These are phyloP conservation scores for Rhabdophis nuchalis DNA, from an alignment of 2,797 vertebrate genomes.

Conservation along the genomic window DNA sequence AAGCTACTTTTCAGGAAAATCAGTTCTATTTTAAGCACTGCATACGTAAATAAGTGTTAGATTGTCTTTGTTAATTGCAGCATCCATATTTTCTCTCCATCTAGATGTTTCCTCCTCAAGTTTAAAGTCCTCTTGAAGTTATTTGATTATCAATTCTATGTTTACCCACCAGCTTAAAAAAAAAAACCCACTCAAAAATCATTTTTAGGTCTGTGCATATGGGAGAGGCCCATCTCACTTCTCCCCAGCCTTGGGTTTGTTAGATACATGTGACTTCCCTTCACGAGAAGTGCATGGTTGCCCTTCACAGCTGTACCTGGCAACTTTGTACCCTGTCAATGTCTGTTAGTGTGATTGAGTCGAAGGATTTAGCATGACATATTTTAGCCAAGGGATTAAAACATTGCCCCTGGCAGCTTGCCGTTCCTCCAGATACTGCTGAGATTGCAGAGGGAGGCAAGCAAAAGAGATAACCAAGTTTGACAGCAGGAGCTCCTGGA, in stretches of 20 bases:
- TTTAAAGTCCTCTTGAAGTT: background rate
- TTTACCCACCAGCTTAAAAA: background rate
- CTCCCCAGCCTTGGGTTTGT: background rate
- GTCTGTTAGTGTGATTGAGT: constrained; percentile 14
- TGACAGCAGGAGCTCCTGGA: constrained; percentile 14
- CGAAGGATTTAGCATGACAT: constrained; percentile 19
- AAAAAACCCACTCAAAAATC: background rate
- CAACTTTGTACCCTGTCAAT: constrained; percentile 21
- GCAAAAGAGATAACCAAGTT: constrained; percentile 17
- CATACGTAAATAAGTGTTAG: background rate
- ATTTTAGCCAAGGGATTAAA: constrained; percentile 28
- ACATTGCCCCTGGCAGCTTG: background rate
- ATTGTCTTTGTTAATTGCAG: background rate
- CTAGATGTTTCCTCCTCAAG: background rate
- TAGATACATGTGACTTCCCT: background rate
- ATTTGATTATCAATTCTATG: background rate
- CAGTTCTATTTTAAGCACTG: background rate
- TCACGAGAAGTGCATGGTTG: background rate
- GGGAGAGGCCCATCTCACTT: background rate
- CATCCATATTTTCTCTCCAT: background rate
- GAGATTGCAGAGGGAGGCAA: constrained; percentile 9
- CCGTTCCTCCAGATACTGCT: constrained; percentile 24
- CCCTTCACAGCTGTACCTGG: constrained; percentile 2
- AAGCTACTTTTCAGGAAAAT: background rate
- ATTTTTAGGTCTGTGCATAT: background rate